Evolutionary conservation across 2,797 vertebrate species (phyloP).

Genomic region (Molossus molossus): DNA sequence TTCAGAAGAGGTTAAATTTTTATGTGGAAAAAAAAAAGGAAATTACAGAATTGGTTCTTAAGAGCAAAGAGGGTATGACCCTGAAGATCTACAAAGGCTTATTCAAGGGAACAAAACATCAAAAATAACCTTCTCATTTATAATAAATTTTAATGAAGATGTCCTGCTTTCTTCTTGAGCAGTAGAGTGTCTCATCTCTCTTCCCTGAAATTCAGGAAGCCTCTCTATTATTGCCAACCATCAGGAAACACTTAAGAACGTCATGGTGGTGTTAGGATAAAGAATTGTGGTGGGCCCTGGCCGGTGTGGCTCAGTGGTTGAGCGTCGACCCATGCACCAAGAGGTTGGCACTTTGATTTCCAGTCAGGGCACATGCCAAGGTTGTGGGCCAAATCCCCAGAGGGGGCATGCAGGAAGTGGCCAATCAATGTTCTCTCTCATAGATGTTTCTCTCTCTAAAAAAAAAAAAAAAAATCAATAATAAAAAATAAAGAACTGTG

Average conservation of each 20-base stretch:
- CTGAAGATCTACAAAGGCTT: conserved; percentile 51
- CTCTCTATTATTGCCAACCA: background rate
- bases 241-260: background rate
- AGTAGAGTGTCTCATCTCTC: background rate
- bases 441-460: too few relatives aligned
- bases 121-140: conserved; percentile 62
- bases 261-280: background rate
- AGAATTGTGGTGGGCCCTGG: background rate
- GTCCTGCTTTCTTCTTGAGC: background rate
- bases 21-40: conserved; percentile 77
- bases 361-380: background rate
- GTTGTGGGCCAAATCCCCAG: too few relatives aligned
- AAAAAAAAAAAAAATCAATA: background rate
- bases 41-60: conserved; percentile 64
- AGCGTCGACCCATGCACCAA: background rate
- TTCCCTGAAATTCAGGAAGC: background rate
- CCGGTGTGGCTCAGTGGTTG: background rate
- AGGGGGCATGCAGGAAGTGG: background rate
- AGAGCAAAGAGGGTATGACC: conserved; percentile 56
- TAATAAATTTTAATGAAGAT: background rate
- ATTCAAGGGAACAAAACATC: conserved; percentile 67
- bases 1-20: conserved; percentile 63
- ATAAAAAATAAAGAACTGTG: background rate
- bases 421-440: background rate
- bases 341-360: background rate